Base-by-base conservation (phyloP, 2,797 vertebrate species). In the Myotis findleyi region DNA sequence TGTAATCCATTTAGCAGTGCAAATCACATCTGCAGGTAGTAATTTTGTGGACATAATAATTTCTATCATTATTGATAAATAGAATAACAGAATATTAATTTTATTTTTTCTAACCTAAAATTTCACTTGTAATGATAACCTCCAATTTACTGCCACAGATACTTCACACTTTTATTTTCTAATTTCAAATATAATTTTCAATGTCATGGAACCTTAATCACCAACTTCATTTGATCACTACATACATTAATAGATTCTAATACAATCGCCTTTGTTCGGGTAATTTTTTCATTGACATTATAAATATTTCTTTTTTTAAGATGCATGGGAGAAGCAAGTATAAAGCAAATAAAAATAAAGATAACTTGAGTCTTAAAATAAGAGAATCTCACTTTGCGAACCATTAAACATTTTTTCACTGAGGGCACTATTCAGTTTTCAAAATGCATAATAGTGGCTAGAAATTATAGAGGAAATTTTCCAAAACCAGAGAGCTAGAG, bases 101-200 rank as follows among this genome's bases (percentile, higher is more conserved):
- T 95, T 76, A 89, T 81, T 82, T 89, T 75, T 88, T 87, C 25
- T 77, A 79, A 76, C 51, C 53, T 88, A 76, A 93, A 95, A 68
- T 94, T 81, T 87, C 38, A 91, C 77, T 25, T 76, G 20, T 87
- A 87, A 77, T 81, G 36, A 90, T 41, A 93, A 27, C 30, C 59
- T 92, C 25, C 76, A 71, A 75, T 49, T 80, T 91, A 59, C 53
- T 76, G 66, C 16, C 49, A 83, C 53, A 94, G 21, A 87, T 71
- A 89, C 62, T 82, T 96, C 57, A 86, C 53, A 86, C 30, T 91
- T 91, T 68, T 53, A 86, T 93, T 90, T 95, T 79, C 23, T 13
- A 89, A 71, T 64, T 89, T 95, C 47, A 93, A 89, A 84, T 92
- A 80, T 83, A 36, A 92, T 92, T 95, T 95, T 84, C 36, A 91